Percentiles rank a stretch among this genome's conserved stretches.
Conservation (phyloP, 2,797 vertebrate species). For the Coreius guichenoti region DNA sequence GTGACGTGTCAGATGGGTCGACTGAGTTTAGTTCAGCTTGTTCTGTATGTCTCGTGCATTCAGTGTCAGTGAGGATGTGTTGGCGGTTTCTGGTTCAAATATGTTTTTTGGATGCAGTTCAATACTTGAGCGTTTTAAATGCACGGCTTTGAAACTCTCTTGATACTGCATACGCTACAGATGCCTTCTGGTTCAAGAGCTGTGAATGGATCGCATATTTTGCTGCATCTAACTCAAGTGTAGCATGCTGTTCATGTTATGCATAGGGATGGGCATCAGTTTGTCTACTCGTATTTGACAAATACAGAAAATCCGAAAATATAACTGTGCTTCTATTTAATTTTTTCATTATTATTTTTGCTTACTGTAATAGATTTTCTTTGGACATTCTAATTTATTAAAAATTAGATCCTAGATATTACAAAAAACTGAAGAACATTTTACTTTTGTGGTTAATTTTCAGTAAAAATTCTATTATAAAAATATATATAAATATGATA, state of each 20-base stretch:
- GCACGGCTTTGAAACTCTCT: constrained; percentile 49
- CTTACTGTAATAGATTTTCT: not conserved
- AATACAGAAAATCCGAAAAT: not conserved
- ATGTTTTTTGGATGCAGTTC: constrained; percentile 38
- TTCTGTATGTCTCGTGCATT: constrained; percentile 49
- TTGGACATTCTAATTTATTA: not conserved
- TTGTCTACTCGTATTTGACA: not conserved
- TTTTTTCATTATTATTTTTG: not conserved
- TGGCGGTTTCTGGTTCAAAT: not conserved
- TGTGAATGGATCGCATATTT: constrained; percentile 5
- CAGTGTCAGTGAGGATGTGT: constrained; percentile 23
- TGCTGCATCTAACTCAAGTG: constrained; percentile 1
- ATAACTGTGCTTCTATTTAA: not conserved
- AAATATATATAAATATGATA: not conserved
- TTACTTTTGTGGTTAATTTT: not conserved
- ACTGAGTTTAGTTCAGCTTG: constrained; percentile 39
- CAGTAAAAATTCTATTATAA: not conserved
- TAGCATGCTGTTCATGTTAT: constrained; percentile 23
- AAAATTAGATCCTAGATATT: not conserved
- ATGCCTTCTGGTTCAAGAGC: constrained; percentile 13
- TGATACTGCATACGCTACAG: constrained; percentile 17
- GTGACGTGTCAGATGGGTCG: constrained; percentile 35
- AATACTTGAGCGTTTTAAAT: constrained; percentile 25
- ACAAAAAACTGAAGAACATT: not conserved
- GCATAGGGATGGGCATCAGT: constrained; percentile 33